Evolutionary conservation across 2,888 invertebrate genomes (phyloP), one percentile per base, ranked within the genome.

Genomic region (Melieria picta): DNA sequence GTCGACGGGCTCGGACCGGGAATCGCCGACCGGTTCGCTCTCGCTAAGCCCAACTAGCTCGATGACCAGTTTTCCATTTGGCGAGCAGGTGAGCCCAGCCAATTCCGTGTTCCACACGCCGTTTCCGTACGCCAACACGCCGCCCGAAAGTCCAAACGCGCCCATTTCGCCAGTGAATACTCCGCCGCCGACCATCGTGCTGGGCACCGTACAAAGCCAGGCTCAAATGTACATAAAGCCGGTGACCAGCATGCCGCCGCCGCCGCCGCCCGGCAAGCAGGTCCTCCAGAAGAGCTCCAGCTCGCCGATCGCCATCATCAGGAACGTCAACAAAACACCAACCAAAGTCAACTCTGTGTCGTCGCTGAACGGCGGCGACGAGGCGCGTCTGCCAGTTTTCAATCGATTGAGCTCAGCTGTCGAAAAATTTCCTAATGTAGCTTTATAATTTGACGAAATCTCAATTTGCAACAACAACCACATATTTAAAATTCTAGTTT

Each of bases 301-400:
- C 69, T 80, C 84, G 61, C 83, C 81, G 56, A 78, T 81, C 65
- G 71, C 78, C 62, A 76, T 76, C 71, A 75, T 74, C 71, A 78
- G 74, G 75, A 77, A 65, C 71, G 73, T 67, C 73, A 77, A 55
- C 65, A 77, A 79, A 73, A 73, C 72, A 30, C 74, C 74, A 76
- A 73, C 75, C 68, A 79, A 79, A 75, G 72, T 74, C 46, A 78
- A 71, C 72, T 75, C 76, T 70, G 76, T 76, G 73, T 76, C 75
- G 74, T 77, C 75, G 72, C 65, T 77, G 73, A 78, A 76, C 66
- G 73, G 73, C 71, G 78, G 77, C 76, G 90, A 90, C 73, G 91
- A 91, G 75, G 90, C 91, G 65, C 89, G 95, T 80, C 89, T 95
- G 85, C 94, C 95, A 60, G 94, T 95, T 50, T 95, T 95, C 89